Evolutionary conservation across 2,797 vertebrate species (phyloP), one percentile per base, ranked within the genome.

Genomic region (Tenualosa ilisha): DNA sequence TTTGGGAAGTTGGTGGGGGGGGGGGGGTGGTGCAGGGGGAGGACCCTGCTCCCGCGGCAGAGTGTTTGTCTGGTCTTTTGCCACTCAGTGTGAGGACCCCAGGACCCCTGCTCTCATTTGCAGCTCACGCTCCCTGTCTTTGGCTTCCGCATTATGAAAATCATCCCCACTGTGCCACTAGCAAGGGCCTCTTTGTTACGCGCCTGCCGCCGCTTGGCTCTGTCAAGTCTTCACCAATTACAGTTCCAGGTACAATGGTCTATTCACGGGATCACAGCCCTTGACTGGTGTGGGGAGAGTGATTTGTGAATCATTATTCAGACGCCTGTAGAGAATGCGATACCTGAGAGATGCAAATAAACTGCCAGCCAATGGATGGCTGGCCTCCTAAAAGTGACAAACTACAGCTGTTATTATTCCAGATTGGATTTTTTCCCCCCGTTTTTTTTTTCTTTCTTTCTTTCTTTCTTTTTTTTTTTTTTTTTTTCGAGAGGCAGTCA

Each of bases 231-330:
- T 96, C 97, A 97, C 97, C 98, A 99, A 99, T 99, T 99, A 99
- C 97, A 98, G 97, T 97, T 90, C 96, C 97, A 97, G 97, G 96
- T 98, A 99, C 97, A 99, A 98, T 98, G 96, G 97, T 97, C 97
- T 97, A 98, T 98, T 98, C 97, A 98, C 95, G 94, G 96, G 97
- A 98, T 98, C 97, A 96, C 97, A 98, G 97, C 97, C 97, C 97
- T 97, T 95, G 97, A 97, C 96, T 98, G 97, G 97, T 95, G 94
- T 96, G 95, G 96, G 96, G 96, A 96, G 97, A 97, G 97, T 98
- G 98, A 99, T 99, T 99, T 98, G 97, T 97, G 97, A 98, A 98
- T 98, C 97, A 97, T 98, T 99, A 99, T 98, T 97, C 96, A 96
- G 96, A 95, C 96, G 95, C 96, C 96, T 96, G 94, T 96, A 95